phyloP scores from a whole-genome alignment of 2,797 vertebrate genomes.

The Poliocrania exsul region DNA sequence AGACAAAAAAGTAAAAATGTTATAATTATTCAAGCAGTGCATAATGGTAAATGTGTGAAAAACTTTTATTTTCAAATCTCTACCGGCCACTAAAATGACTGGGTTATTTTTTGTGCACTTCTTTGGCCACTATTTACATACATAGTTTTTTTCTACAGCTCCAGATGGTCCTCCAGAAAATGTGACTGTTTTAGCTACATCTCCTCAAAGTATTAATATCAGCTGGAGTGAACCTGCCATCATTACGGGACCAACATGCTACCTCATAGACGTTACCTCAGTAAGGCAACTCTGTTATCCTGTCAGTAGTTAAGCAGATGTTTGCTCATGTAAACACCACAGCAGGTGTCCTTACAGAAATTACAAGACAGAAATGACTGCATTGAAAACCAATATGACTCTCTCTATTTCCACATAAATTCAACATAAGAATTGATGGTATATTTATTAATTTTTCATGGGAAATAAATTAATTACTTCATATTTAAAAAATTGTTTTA shows the following conservation, averaged over 20 bases:
- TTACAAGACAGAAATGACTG: neutral
- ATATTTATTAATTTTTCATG: neutral
- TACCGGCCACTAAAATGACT: neutral
- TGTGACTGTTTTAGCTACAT: constrained; percentile 80
- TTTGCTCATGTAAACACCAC: neutral
- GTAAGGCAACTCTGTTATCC: constrained; percentile 67
- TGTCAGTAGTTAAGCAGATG: neutral
- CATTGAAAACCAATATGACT: neutral
- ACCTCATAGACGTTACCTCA: constrained; percentile 86
- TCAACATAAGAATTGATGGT: neutral
- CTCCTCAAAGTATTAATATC: constrained; percentile 84
- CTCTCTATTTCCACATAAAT: neutral
- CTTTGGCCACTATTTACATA: neutral
- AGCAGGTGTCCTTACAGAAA: neutral
- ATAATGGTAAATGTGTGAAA: neutral
- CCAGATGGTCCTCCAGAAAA: constrained; percentile 89
- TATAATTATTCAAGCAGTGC: neutral
- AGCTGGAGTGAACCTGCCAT: constrained; percentile 86
- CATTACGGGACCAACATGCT: constrained; percentile 91
- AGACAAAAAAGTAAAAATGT: neutral
- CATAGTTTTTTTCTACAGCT: constrained; percentile 74
- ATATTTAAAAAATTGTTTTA: neutral
- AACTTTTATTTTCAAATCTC: neutral
- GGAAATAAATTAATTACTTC: neutral
- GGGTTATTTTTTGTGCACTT: neutral